Evolutionary conservation across 2,888 invertebrate species (phyloP).

Genomic region (Thumatha senex): DNA sequence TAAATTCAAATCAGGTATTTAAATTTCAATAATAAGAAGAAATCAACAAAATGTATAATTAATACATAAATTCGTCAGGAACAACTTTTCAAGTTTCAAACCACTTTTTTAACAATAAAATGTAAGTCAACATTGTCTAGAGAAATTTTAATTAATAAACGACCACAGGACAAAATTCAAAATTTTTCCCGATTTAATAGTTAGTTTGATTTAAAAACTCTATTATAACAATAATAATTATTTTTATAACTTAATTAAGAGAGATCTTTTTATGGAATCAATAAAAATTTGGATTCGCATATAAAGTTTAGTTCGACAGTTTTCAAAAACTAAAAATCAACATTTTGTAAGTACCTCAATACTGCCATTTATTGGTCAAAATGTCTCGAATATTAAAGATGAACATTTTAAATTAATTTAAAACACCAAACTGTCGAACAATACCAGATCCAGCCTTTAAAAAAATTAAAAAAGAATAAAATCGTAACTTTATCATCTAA

Average conservation of each 20-base stretch:
- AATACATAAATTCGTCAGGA: conserved; percentile 28
- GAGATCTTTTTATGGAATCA: conserved; percentile 63
- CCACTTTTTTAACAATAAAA: conserved; percentile 32
- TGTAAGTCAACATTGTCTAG: conserved; percentile 30
- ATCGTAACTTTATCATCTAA: conserved; percentile 33
- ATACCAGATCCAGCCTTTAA: conserved; percentile 39
- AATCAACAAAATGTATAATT: conserved; percentile 9
- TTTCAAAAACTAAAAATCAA: conserved; percentile 6
- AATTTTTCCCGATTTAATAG: conserved; percentile 34
- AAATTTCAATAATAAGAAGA: conserved; percentile 3
- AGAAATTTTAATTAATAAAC: conserved; percentile 40
- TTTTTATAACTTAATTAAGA: conserved; percentile 59
- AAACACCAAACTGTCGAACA: conserved; percentile 29
- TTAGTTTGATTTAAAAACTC: conserved; percentile 33
- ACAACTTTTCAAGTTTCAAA: conserved; percentile 40
- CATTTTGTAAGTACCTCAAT: no score
- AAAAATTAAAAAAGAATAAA: conserved; percentile 24
- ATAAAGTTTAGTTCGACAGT: conserved; percentile 34
- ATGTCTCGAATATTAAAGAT: no score
- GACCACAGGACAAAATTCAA: conserved; percentile 38
- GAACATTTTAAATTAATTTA: no score
- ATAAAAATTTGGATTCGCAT: conserved; percentile 39
- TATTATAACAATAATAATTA: conserved; percentile 50
- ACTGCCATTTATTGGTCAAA: not conserved
- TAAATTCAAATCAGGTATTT: no score